Base-by-base conservation (phyloP, 1,140 invertebrate genomes). In the Euborellia annulipes region DNA sequence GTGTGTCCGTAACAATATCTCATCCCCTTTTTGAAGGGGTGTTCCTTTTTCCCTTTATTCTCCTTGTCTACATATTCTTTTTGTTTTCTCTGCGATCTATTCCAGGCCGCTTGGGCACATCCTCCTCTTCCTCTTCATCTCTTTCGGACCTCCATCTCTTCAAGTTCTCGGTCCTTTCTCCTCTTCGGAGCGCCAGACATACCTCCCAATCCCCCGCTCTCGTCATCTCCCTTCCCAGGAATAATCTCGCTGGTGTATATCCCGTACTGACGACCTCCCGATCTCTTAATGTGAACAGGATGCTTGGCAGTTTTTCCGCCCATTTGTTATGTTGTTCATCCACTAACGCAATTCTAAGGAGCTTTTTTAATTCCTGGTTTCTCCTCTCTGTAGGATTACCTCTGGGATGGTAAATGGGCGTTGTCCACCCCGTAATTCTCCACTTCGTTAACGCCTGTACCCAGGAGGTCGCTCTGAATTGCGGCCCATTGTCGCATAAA, bases 331-430 rank as follows among this genome's bases (percentile, higher is more conserved):
- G 13, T n/a, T 43, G 34, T 9, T 48, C 11, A 7, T 48, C 38
- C 3, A 42, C 1, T n/a, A 55, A 46, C 8, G 36, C 9, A 14
- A 55, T 36, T 20, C 50, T 21, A 0, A 53, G 23, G 1, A 52
- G 52, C 39, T 55, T 55, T 22, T 55, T 58, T 3, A 57, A 37
- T 13, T 52, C 47, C 32, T 54, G 48, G 30, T 60, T 60, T 14
- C 54, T 18, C 13, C 54, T 20, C 46, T 58, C 58, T 2, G 52
- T 52, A 3, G 51, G 52, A 46, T 59, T 60, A 0, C 52, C 53
- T 16, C 49, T 43, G 3, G 57, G 57, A 41, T 59, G 56, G 38
- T 60, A 61, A 0, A 42, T 41, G 3, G 54, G 34, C 0, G 52
- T 58, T 11, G 50, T 57, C 47, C 48, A 54, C 4, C 43, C 41